Conservation (phyloP, 92 coral and sea anemone genomes). For the Porites cylindrica region DNA sequence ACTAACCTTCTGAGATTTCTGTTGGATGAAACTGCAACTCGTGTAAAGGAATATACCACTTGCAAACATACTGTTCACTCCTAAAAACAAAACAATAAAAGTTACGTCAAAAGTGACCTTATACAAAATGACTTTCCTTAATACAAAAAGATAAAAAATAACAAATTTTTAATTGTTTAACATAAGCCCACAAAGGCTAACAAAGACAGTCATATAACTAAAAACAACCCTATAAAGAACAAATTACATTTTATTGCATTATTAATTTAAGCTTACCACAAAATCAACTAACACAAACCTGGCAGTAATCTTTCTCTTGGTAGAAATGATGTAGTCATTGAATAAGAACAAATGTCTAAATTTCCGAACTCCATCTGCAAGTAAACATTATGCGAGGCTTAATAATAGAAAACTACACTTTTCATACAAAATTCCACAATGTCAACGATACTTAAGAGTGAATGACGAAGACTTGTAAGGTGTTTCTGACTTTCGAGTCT, state of each 20-base stretch:
- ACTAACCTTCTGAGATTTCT: constrained; percentile 92
- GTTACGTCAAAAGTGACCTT: no score
- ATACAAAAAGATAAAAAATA: no score
- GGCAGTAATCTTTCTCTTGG: constrained; percentile 89
- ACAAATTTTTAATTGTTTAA: background rate
- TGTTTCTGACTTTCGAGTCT: no score
- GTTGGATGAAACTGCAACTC: constrained; percentile 88
- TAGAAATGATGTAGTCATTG: constrained; percentile 87
- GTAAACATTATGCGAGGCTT: background rate
- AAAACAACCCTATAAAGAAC: background rate
- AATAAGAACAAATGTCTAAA: constrained; percentile 94
- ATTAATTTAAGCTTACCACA: background rate
- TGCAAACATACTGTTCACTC: constrained; percentile 90
- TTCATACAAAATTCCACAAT: background rate
- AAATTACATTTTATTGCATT: no score
- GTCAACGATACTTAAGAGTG: no score
- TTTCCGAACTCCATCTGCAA: constrained; percentile 94
- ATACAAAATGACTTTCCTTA: no score
- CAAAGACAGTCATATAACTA: background rate
- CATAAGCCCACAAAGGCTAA: background rate
- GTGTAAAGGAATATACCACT: constrained; percentile 85
- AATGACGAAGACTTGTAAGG: no score
- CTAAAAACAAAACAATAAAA: constrained; percentile 40
- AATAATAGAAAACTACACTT: background rate
- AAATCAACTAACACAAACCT: constrained; percentile 62